Base-by-base conservation (phyloP, 2,113 vertebrate genomes). In the Pedetes capensis region DNA sequence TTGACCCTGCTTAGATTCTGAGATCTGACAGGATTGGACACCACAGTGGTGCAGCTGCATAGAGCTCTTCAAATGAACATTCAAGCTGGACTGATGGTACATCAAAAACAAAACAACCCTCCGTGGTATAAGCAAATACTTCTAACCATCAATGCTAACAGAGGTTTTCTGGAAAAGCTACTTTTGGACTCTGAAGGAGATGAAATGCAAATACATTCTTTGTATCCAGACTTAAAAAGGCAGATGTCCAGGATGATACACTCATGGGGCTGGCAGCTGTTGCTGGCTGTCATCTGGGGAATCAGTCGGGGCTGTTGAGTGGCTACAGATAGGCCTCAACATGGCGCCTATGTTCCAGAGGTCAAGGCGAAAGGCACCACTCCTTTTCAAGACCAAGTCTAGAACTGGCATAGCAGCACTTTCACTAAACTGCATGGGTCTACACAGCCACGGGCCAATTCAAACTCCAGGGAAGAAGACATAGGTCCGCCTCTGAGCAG, bases 251-350 rank as follows among this genome's bases (percentile, higher is more conserved):
- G n/a, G 14, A 34, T 79, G 72, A 55, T 0, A 0, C 29, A 3
- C 42, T 63, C 57, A 12, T 0, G n/a, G 44, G 37, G 8, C 11
- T 27, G 5, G 6, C 20, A 13, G 13, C 71, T 55, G 53, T 49
- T 47, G 29, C 8, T 39, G 27, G 10, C n/a, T 51, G 22, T n/a
- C 78, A 39, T 22, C 44, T 34, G 1, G 64, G 37, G 2, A 18
- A 20, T 0, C 2, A 4, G 5, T 10, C 5, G 4, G 39, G 12
- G 3, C 9, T 44, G 10, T 5, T 22, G 25, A 18, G 22, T 75
- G 51, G 9, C 25, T 42, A 44, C 53, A 20, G 18, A 34, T 12
- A 3, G 42, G 53, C 6, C 39, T 75, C n/a, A 44, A 44, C 10
- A 1, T 64, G 53, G 6, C 6, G 1, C 13, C 63, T 37, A 18